A percentile compares a stretch with the other conserved stretches of the same genome.
These are phyloP conservation scores for Lonchura striata DNA, from an alignment of 2,113 vertebrate genomes.

Conservation along the genomic window DNA sequence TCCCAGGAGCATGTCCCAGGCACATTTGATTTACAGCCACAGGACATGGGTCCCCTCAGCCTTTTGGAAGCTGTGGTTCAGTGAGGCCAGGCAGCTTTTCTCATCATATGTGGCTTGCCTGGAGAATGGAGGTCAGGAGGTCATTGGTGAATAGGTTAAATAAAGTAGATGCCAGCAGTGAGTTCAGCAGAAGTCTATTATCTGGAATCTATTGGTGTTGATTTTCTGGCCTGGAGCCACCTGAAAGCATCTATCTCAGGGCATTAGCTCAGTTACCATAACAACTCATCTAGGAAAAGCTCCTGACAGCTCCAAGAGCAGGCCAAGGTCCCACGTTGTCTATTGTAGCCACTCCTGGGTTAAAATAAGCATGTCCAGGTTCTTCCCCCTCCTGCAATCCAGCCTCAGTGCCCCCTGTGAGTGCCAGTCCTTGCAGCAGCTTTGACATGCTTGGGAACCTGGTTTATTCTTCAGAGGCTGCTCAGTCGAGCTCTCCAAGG, in stretches of 20 bases:
- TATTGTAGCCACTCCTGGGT: background rate
- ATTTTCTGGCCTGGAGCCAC: slow-evolving; percentile 58
- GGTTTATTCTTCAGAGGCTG: background rate
- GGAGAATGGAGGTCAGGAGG: slow-evolving; percentile 20
- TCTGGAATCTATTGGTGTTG: slow-evolving; percentile 46
- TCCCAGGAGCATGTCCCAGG: background rate
- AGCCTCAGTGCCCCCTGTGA: background rate
- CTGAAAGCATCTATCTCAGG: slow-evolving; percentile 35
- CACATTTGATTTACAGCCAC: background rate
- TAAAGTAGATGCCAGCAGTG: slow-evolving; percentile 4
- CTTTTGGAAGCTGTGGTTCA: background rate
- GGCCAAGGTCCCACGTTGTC: background rate
- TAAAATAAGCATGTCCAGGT: background rate
- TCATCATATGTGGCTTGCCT: background rate
- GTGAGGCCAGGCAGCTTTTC: background rate
- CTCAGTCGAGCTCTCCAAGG: background rate
- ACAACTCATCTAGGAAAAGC: slow-evolving; percentile 40
- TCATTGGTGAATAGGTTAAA: slow-evolving; percentile 37
- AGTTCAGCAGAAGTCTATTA: slow-evolving; percentile 50
- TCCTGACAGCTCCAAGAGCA: background rate
- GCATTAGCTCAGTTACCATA: slow-evolving; percentile 60
- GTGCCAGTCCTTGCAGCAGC: background rate
- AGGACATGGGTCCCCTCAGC: background rate
- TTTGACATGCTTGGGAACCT: background rate
- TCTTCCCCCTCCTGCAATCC: background rate